phyloP scores from a whole-genome alignment of 2,113 vertebrate genomes.

The Callaeas wilsoni region DNA sequence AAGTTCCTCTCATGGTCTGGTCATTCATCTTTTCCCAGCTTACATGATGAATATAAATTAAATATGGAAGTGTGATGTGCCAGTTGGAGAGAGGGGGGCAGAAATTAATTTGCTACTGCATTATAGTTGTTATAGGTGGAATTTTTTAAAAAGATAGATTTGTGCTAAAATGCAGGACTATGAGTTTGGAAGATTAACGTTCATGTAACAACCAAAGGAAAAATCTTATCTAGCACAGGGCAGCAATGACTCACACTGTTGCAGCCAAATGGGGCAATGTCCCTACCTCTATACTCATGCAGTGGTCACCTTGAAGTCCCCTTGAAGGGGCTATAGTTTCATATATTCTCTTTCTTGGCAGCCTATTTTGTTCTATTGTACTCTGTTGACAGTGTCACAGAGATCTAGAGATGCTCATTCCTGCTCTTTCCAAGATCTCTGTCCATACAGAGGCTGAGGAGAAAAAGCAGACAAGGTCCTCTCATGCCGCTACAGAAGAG shows the following conservation, averaged over 20 bases:
- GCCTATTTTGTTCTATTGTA: not conserved
- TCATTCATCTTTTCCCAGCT: not conserved
- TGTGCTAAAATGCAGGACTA: not conserved
- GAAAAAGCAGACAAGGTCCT: not conserved
- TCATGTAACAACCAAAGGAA: not conserved
- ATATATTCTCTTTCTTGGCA: not conserved
- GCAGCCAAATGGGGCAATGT: not conserved
- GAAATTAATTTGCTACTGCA: not conserved
- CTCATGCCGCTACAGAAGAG: fast-evolving
- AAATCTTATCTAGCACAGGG: not conserved
- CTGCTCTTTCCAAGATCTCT: not conserved
- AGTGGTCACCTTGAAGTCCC: not conserved
- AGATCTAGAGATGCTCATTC: not conserved
- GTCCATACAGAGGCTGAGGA: not conserved
- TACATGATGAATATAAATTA: not conserved
- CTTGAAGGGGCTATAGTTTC: not conserved
- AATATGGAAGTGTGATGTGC: not conserved
- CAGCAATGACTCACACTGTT: not conserved
- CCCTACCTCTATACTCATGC: not conserved
- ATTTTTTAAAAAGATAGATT: not conserved
- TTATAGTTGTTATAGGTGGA: not conserved
- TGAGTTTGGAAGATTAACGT: not conserved
- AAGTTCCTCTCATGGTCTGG: not conserved
- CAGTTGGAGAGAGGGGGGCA: fast-evolving
- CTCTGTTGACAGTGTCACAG: not conserved